Evolutionary conservation across 2,113 vertebrate genomes (phyloP), one percentile per base, ranked within the genome.

Genomic region (Dicentrarchus labrax): DNA sequence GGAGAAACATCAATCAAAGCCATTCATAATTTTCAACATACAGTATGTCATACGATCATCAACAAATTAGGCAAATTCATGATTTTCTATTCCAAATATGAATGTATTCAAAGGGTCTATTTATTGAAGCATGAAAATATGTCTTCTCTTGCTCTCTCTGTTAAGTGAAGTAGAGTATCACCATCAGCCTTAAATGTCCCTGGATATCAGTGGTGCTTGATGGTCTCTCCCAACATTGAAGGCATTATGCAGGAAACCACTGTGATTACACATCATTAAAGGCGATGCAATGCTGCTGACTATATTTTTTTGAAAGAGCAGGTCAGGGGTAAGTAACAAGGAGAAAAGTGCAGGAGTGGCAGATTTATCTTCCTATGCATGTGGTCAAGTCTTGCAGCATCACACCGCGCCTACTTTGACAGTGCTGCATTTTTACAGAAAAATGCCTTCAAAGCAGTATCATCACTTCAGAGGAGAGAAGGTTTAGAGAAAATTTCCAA

Each of bases 191-290:
- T 76, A 91, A 86, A 82, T 71, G 80, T 92, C 88, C 86, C 89
- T 68, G 68, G 86, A 90, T 91, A 82, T 87, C 78, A 36, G 77
- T 53, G 50, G 78, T 78, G 86, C 89, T 92, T 86, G 89, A 92
- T 88, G 76, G 72, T 84, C 64, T 88, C 85, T 71, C 68, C 73
- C 73, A 88, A 79, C 82, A 83, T 68, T 88, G 62, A 80, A 81
- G 84, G 76, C 82, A 90, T 89, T 93, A 92, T 90, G 89, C 90
- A 90, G 86, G 70, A 87, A 94, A 86, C 83, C 88, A 76, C 84
- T 84, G 89, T 83, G 91, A 94, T 91, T 90, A 93, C 87, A 90
- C 88, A 90, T 94, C 90, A 91, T 94, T 92, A 93, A 82, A 85
- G 76, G 70, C 41, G 36, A 54, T 86, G 82, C 76, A 86, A 76